A percentile compares a stretch with the other conserved stretches of the same genome.
Conservation (phyloP, 2,888 invertebrate genomes). For the Adelognathus sp. region DNA sequence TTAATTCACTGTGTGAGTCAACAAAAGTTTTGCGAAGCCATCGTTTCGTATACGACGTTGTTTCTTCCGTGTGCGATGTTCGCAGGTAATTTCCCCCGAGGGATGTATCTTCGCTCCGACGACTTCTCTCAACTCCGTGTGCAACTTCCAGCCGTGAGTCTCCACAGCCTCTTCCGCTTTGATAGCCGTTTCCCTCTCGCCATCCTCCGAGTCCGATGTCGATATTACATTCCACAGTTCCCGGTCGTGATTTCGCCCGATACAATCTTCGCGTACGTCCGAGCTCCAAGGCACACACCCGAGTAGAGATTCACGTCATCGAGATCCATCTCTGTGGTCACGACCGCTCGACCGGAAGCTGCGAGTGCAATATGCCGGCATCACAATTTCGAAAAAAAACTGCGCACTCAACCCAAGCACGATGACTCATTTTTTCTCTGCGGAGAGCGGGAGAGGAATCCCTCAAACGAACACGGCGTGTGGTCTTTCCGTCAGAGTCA, state of each 20-base stretch:
- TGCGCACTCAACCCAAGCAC: background rate
- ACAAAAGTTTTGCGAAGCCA: background rate
- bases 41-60: slow-evolving; percentile 7
- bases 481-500: slow-evolving; percentile 74
- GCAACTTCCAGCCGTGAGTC: background rate
- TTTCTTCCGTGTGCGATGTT: background rate
- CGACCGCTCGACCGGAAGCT: slow-evolving; percentile 40
- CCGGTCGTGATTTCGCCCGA: slow-evolving; percentile 44
- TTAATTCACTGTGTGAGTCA: no score
- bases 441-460: no score
- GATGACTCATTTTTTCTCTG: no score
- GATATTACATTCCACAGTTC: slow-evolving; percentile 56
- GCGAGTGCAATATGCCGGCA: slow-evolving; percentile 19
- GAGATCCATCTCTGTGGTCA: slow-evolving; percentile 36
- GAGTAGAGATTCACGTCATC: slow-evolving; percentile 26
- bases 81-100: slow-evolving; percentile 5
- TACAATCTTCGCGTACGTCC: no score
- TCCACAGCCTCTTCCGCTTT: background rate
- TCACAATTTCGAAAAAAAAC: no score
- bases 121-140: background rate
- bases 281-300: slow-evolving; percentile 51
- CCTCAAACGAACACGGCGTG: slow-evolving; percentile 79
- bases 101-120: background rate
- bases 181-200: background rate
- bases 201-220: background rate